Base-by-base conservation (phyloP, 2,797 vertebrate species). In the Helarctos malayanus region DNA sequence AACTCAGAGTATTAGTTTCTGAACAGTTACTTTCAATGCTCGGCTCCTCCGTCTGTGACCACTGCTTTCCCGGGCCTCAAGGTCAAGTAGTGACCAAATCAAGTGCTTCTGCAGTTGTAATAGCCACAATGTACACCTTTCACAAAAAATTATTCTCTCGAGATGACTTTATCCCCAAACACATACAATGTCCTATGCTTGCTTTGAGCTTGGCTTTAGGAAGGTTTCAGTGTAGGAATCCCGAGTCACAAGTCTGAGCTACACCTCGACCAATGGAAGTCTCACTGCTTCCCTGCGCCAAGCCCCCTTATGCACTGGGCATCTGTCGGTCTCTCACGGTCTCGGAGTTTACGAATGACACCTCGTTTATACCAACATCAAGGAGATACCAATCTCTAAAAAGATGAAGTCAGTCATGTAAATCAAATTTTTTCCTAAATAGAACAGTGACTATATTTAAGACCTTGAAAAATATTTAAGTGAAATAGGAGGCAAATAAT, bases 91-190 rank as follows among this genome's bases (percentile, higher is more conserved):
- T 16, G 32, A 45, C 15, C 45, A 78, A 87, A 79, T 10, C 83
- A 76, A 59, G 6, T 9, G 54, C 41, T 59, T 78, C n/a, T 19
- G 81, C 7, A 29, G 49, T 49, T 87, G n/a, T 25, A 81, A 35
- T 0, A 65, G 68, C 10, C 63, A 75, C 23, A 63, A 25, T 18
- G 10, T 11, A 11, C 13, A 65, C 35, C 87, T 83, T 71, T 76
- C 69, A 87, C 27, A 79, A 78, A 76, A 95, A 87, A 89, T 11
- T n/a, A 8, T 27, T 91, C 41, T 85, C 79, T 95, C 19, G 2
- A 38, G 45, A 76, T n/a, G 59, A 88, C 38, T n/a, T 61, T 75
- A 54, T 49, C 57, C 52, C 61, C 21, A 88, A 23, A 71, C 27
- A 6, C 41, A 63, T 57, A 49, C 6, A 52, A 29, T 14, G 52